phyloP scores from a whole-genome alignment of 2,113 vertebrate genomes.

The Gobiocypris rarus region DNA sequence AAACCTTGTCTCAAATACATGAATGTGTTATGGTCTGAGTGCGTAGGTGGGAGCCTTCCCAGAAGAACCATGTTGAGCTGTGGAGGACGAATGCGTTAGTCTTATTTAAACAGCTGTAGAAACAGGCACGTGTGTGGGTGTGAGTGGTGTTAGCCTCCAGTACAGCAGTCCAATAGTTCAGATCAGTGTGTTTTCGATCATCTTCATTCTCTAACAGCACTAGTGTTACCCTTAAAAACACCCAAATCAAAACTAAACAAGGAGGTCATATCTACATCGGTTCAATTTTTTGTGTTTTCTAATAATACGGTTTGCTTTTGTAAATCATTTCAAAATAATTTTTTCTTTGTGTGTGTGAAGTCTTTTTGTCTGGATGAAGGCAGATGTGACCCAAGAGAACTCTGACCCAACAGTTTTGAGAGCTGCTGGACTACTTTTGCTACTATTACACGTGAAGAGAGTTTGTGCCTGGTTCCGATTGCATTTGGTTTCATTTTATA shows the following conservation, averaged over 20 bases:
- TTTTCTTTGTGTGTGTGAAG: slow-evolving; percentile 17
- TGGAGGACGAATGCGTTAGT: slow-evolving; percentile 36
- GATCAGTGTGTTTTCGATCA: slow-evolving; percentile 39
- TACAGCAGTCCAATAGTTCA: slow-evolving; percentile 28
- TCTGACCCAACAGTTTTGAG: slow-evolving; percentile 24
- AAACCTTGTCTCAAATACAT: slow-evolving; percentile 10
- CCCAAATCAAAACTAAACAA: slow-evolving; percentile 3
- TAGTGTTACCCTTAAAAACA: slow-evolving; percentile 39
- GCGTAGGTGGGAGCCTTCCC: slow-evolving; percentile 38
- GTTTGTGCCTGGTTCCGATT: slow-evolving; percentile 30
- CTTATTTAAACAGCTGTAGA: slow-evolving; percentile 61
- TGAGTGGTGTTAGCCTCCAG: slow-evolving; percentile 40
- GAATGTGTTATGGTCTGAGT: slow-evolving; percentile 28
- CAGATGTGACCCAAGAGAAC: slow-evolving; percentile 21
- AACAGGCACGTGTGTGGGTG: slow-evolving; percentile 33
- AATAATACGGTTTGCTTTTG: slow-evolving; percentile 32
- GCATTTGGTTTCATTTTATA: slow-evolving; percentile 47
- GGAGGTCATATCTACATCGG: background rate
- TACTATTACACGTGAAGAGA: background rate
- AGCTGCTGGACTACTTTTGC: slow-evolving; percentile 15
- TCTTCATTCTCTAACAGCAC: slow-evolving; percentile 45
- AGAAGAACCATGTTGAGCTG: slow-evolving; percentile 45
- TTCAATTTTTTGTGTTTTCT: slow-evolving; percentile 8
- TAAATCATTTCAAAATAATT: background rate
- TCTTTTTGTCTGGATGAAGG: slow-evolving; percentile 2